Evolutionary conservation across 1,140 invertebrate genomes (phyloP), one percentile per base, ranked within the genome.

Genomic region (Hesperophylax magnus): DNA sequence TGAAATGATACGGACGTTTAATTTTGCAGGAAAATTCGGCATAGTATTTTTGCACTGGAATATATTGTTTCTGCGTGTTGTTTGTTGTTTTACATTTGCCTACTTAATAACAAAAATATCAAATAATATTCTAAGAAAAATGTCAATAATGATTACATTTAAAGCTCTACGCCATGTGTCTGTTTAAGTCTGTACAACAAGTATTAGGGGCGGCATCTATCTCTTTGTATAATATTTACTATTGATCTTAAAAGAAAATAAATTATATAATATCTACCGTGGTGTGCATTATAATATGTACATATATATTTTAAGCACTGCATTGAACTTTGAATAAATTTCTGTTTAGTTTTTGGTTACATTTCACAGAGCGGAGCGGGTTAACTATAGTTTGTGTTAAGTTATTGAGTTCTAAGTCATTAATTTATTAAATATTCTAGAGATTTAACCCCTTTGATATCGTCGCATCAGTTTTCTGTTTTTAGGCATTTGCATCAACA

Each of bases 321-420:
- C 69, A 72, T 72, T 72, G 69, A 72, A 72, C 69, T 54, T 54
- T 72, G 22, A 31, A 67, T 53, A 24, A 24, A 54, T 22, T 22
- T 24, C 15, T 67, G 15, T 39, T 9, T 67, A 34, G 6, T 34
- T n/a, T 18, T 72, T 52, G 18, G 15, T 72, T 72, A 17, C 63
- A 67, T 54, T 72, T 34, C 31, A n/a, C 39, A 17, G 47, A 54
- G 69, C 24, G 69, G 69, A 54, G 69, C 69, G 69, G 69, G 69
- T 72, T 54, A 24, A 56, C n/a, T 11, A 15, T 52, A 24, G 20
- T 72, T 71, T 53, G 27, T 72, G n/a, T 72, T 72, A 22, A 15
- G 17, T 53, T 53, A 53, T 27, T 27, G 69, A 24, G 18, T 52
- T 72, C 47, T 72, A 72, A 54, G 69, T 72, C 69, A 72, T 72